Base-by-base conservation (phyloP, 2,888 invertebrate species). In the Euzetes globulus region DNA sequence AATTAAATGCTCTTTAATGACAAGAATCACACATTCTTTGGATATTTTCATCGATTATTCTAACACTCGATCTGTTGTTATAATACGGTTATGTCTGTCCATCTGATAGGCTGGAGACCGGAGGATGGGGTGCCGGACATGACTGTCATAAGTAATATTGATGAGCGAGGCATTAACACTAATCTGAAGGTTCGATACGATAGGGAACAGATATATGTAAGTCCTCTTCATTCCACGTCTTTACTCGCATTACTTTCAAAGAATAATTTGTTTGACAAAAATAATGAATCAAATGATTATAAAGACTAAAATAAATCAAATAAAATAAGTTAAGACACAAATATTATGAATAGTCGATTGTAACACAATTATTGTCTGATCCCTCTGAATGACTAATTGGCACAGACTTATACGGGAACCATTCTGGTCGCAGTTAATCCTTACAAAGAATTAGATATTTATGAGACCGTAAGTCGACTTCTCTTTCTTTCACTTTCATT, bases 351-450 rank as follows among this genome's bases (percentile, higher is more conserved):
- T 37, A 65, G 37, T 37, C n/a, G 19, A 29, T 29, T 27, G 27
- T 27, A 1, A 15, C 3, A 17, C 17, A 27, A 27, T 58, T 58
- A 58, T 50, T 50, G 17, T 50, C 9, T n/a, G 9, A 19, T 50
- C 29, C 22, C 1, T 58, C 29, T 27, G 27, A 29, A 29, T 52
- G 1, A n/a, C 9, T n/a, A 52, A 9, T 52, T 52, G 52, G 22
- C n/a, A 1, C 86, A 94, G 94, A 94, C 94, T 76, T 94, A 93
- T 85, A 92, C 93, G 75, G 94, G 94, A 79, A 91, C 92, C 76
- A 94, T 94, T 84, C 86, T 94, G 82, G 90, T 94, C 80, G 93
- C 94, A 80, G 93, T 94, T 79, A 94, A 94, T 85, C 94, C 94
- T 4, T 94, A 94, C 86, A 94, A 94, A 85, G 90, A 91, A 82